These are phyloP conservation scores for Esox masquinongy DNA, from an alignment of 2,797 vertebrate genomes.

Conservation along the genomic window DNA sequence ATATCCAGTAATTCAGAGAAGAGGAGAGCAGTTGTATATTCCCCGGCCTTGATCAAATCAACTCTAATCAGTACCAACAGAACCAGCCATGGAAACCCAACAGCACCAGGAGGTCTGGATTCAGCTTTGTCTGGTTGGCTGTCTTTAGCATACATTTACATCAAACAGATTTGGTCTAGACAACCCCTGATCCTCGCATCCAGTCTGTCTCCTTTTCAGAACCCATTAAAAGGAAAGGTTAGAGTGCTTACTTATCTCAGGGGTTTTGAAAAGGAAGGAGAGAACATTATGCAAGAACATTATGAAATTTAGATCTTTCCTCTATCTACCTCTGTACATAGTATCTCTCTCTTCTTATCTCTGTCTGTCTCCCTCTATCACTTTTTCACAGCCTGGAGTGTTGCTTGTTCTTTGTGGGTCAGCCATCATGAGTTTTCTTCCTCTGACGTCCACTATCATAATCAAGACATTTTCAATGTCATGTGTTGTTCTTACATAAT, in stretches of 20 bases:
- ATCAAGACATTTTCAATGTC: not conserved
- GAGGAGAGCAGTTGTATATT: slow-evolving; percentile 17
- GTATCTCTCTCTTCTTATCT: not conserved
- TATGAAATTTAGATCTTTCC: too few relatives aligned
- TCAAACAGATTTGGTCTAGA: too few relatives aligned
- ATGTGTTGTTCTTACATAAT: not conserved
- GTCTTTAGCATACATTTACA: too few relatives aligned
- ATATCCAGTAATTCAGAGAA: slow-evolving; percentile 14
- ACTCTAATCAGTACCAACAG: slow-evolving; percentile 22
- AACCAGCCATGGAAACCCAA: slow-evolving; percentile 10
- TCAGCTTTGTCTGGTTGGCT: not conserved
- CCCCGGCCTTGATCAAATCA: slow-evolving; percentile 12
- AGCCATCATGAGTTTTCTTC: slow-evolving; percentile 2
- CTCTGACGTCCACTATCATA: not conserved
- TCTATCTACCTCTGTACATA: too few relatives aligned
- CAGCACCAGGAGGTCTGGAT: slow-evolving; percentile 29
- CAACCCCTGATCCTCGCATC: too few relatives aligned
- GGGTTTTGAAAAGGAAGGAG: too few relatives aligned
- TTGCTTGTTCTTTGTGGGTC: slow-evolving; percentile 7
- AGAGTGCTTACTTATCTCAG: too few relatives aligned
- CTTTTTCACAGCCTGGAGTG: slow-evolving; percentile 11
- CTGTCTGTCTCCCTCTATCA: not conserved
- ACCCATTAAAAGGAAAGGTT: too few relatives aligned
- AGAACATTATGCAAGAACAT: too few relatives aligned
- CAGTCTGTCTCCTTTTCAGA: too few relatives aligned